Evolutionary conservation across 2,888 invertebrate genomes (phyloP).

Genomic region (Sicus ferrugineus): DNA sequence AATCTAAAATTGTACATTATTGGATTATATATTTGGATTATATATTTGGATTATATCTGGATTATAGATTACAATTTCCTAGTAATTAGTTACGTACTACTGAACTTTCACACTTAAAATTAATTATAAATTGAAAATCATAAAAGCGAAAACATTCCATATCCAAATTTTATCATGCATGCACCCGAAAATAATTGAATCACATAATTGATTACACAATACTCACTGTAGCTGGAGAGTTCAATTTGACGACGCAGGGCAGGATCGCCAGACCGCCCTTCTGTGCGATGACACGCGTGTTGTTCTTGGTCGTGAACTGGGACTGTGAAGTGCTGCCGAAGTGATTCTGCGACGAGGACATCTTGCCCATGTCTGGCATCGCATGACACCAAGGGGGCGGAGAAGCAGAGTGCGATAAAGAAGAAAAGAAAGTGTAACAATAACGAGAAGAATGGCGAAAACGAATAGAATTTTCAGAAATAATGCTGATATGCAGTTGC

Average conservation of each 20-base stretch:
- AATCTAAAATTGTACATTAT: no score
- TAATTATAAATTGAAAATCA: no score
- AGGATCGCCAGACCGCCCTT: constrained; percentile 63
- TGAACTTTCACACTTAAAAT: no score
- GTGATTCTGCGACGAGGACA: constrained; percentile 61
- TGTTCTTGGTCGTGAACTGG: constrained; percentile 63
- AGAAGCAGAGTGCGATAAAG: constrained; percentile 24
- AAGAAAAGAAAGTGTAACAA: constrained; percentile 10
- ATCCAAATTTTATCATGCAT: no score
- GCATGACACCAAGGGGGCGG: background rate
- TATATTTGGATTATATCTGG: no score
- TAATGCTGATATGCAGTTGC: no score
- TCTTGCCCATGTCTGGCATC: constrained; percentile 59
- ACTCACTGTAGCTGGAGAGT: constrained; percentile 64
- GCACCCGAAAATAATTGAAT: no score
- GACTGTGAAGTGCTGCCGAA: constrained; percentile 57
- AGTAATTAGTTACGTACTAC: no score
- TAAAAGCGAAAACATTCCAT: no score
- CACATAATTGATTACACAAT: no score
- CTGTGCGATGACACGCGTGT: constrained; percentile 62
- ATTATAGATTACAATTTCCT: no score
- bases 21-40: no score
- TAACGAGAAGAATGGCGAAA: constrained; percentile 6
- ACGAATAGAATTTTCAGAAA: background rate
- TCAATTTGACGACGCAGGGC: constrained; percentile 63